Percentiles rank a stretch among this genome's conserved stretches.
phyloP scores from a whole-genome alignment of 2,113 vertebrate genomes.

The Macquaria australasica region DNA sequence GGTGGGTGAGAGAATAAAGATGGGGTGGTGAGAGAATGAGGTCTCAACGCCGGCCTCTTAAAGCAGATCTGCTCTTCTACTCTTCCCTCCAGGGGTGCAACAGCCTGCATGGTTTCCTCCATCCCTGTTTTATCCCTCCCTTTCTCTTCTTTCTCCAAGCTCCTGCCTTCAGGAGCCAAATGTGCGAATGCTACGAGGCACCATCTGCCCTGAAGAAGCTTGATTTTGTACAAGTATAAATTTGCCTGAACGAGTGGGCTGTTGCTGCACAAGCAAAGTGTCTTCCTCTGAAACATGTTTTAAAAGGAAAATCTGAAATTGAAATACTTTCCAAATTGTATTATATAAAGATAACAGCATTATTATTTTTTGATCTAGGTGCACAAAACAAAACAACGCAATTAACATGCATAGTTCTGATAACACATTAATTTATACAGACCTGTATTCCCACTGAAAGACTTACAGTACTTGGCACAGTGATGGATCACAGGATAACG shows the following conservation, averaged over 20 bases:
- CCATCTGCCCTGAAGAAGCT: constrained; percentile 61
- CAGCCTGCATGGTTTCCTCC: constrained; percentile 59
- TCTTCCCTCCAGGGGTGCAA: constrained; percentile 63
- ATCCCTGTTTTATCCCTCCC: constrained; percentile 37
- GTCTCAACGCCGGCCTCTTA: constrained; percentile 46
- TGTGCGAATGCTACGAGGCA: constrained; percentile 50
- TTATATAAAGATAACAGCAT: background rate
- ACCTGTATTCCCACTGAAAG: constrained; percentile 11
- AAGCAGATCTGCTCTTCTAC: constrained; percentile 67
- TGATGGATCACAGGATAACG: constrained; percentile 45
- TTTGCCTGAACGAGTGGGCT: constrained; percentile 14
- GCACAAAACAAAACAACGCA: background rate
- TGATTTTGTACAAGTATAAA: constrained; percentile 24
- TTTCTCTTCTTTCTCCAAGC: constrained; percentile 26
- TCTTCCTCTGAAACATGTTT: background rate
- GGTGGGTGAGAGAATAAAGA: constrained; percentile 18
- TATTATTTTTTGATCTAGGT: background rate
- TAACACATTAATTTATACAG: constrained; percentile 12
- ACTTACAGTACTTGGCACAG: constrained; percentile 32
- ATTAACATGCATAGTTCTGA: constrained; percentile 10
- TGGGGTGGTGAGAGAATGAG: constrained; percentile 27
- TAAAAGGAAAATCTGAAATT: background rate
- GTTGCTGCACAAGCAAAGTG: constrained; percentile 7
- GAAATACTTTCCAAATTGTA: background rate
- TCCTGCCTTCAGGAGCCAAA: constrained; percentile 52